Percentiles rank a stretch among this genome's conserved stretches.
phyloP scores from a whole-genome alignment of 2,113 vertebrate genomes.

The Psephotus haematonotus region DNA sequence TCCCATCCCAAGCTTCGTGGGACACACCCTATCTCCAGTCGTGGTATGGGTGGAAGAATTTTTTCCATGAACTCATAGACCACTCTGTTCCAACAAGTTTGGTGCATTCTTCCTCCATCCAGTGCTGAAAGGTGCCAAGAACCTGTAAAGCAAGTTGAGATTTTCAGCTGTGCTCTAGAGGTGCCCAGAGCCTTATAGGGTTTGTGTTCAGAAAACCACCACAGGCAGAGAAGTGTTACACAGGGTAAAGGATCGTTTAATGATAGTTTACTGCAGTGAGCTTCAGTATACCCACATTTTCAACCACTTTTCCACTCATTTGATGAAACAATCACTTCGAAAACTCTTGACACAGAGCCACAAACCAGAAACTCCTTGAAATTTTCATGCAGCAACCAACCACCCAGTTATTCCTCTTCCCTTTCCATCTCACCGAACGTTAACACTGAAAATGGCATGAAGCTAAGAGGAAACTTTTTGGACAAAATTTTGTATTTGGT shows the following conservation, averaged over 20 bases:
- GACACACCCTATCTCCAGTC: slow-evolving; percentile 23
- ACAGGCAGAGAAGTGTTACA: neutral
- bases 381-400: neutral
- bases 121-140: slow-evolving; percentile 8
- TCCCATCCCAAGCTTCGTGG: neutral
- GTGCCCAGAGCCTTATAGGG: neutral
- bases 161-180: neutral
- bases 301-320: neutral
- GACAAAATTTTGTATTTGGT: neutral
- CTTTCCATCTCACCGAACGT: neutral
- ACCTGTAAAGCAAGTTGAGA: neutral
- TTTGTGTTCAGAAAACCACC: neutral
- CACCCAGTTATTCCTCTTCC: neutral
- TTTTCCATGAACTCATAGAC: slow-evolving; percentile 1
- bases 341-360: neutral
- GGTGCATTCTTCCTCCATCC: neutral
- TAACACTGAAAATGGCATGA: neutral
- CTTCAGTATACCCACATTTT: neutral
- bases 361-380: neutral
- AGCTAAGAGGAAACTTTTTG: neutral
- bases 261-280: neutral
- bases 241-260: neutral
- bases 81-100: slow-evolving; percentile 34
- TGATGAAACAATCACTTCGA: neutral
- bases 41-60: neutral